A percentile compares a stretch with the other conserved stretches of the same genome.
phyloP scores from a whole-genome alignment of 2,888 invertebrate genomes.

The Ophonus ardosiacus region DNA sequence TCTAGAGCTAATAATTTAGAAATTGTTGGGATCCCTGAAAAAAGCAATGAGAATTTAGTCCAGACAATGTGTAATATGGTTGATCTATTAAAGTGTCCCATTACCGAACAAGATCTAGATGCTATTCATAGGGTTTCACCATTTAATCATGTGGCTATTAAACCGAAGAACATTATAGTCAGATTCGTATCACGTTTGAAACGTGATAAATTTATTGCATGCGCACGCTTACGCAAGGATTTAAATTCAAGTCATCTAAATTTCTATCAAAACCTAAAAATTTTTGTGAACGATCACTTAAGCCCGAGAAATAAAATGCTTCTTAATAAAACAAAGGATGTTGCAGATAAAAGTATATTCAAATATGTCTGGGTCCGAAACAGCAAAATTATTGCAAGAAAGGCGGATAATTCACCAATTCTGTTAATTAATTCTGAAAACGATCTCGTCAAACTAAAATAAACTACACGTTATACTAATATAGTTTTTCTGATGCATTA shows the following conservation, averaged over 20 bases:
- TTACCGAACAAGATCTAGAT: no score
- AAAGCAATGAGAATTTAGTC: no score
- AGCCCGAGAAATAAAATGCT: not conserved
- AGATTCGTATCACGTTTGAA: no score
- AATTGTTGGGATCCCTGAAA: no score
- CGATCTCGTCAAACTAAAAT: not conserved
- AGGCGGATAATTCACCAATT: constrained; percentile 9
- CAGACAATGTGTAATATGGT: no score
- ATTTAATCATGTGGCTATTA: no score
- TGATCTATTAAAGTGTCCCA: no score
- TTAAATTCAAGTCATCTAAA: not conserved
- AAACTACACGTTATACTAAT: not conserved
- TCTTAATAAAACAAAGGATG: not conserved
- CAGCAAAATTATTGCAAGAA: not conserved
- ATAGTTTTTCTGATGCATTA: no score
- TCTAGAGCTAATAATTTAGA: no score
- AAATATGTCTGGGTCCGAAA: constrained; percentile 16
- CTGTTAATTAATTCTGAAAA: constrained; percentile 24
- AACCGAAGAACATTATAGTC: no score
- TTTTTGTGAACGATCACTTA: constrained; percentile 3
- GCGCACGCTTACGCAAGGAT: not conserved
- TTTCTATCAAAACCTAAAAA: not conserved
- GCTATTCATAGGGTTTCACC: no score
- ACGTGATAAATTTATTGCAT: constrained; percentile 54
- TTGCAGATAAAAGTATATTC: not conserved